Evolutionary conservation across 2,797 vertebrate genomes (phyloP).

Genomic region (Sebastes dallii): DNA sequence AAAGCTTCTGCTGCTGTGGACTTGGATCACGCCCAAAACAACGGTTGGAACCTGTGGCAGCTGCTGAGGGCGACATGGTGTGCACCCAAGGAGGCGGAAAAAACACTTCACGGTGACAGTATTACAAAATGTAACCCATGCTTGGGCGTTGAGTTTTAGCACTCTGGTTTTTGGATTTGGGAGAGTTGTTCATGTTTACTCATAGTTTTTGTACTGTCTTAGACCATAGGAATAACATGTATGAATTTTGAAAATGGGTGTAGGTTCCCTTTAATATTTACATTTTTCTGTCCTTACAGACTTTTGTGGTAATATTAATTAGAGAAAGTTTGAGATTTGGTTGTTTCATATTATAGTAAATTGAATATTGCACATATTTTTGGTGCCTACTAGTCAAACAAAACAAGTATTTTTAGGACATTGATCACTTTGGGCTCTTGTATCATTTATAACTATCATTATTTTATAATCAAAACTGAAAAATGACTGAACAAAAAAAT

Average conservation of each 20-base stretch:
- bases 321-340: not conserved
- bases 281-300: not conserved
- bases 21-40: not conserved
- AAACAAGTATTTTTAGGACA: not conserved
- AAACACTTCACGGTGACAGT: not conserved
- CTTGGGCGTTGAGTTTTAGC: not conserved
- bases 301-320: fast-evolving
- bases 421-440: not conserved
- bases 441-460: not conserved
- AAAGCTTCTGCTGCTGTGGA: not conserved
- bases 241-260: too few relatives aligned
- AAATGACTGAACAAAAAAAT: not conserved
- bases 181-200: too few relatives aligned
- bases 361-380: not conserved
- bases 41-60: conserved; percentile 3
- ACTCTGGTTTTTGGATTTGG: too few relatives aligned
- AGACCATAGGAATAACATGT: too few relatives aligned
- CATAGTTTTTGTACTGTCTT: too few relatives aligned
- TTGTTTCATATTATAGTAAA: not conserved
- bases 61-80: not conserved
- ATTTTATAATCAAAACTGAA: not conserved
- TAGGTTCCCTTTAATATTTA: not conserved
- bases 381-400: not conserved
- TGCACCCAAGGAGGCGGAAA: not conserved
- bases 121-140: not conserved